Evolutionary conservation across 2,797 vertebrate genomes (phyloP).

Genomic region (Acrossocheilus fasciatus): DNA sequence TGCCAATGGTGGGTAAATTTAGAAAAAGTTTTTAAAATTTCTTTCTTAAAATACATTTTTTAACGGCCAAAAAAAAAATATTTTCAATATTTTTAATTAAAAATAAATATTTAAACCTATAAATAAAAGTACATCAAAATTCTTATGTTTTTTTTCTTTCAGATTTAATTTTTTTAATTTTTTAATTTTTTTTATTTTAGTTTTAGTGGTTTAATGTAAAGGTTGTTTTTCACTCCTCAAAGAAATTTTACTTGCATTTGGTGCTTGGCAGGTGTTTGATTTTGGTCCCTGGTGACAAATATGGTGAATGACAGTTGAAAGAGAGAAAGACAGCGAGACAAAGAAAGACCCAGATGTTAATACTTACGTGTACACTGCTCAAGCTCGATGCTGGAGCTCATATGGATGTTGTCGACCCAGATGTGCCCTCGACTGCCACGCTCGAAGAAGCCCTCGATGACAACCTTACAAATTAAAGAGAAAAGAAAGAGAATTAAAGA

Average conservation of each 20-base stretch:
- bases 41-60: not conserved
- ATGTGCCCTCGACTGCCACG: conserved; percentile 87
- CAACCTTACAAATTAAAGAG: conserved; percentile 81
- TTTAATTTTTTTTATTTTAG: no score
- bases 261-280: not conserved
- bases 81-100: not conserved
- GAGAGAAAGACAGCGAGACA: not conserved
- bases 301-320: not conserved
- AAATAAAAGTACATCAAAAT: not conserved
- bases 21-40: no score
- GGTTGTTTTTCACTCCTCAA: not conserved
- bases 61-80: not conserved
- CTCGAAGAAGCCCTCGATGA: conserved; percentile 93
- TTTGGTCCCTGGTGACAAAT: not conserved
- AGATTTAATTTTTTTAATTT: not conserved
- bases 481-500: not conserved
- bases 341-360: not conserved
- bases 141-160: no score
- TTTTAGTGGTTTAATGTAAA: not conserved
- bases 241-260: not conserved
- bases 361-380: conserved; percentile 93
- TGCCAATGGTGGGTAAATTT: not conserved
- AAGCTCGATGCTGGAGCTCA: conserved; percentile 88
- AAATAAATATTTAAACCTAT: not conserved
- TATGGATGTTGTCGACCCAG: conserved; percentile 93